Evolutionary conservation across 2,797 vertebrate species (phyloP).

Genomic region (Cephalopachus bancanus): DNA sequence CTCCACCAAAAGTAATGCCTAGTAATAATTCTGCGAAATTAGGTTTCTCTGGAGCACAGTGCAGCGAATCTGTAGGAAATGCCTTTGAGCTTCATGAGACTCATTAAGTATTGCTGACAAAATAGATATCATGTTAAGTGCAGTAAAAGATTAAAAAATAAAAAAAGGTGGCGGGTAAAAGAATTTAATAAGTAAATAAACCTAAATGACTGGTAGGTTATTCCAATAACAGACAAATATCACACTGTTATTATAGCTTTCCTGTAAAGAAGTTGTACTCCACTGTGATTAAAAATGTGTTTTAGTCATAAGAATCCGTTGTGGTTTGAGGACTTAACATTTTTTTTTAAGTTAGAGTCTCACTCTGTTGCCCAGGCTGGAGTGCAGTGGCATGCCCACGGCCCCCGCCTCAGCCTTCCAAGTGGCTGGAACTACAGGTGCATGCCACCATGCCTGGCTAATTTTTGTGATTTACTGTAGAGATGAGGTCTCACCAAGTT

Average conservation of each 20-base stretch:
- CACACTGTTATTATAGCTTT: fast-evolving
- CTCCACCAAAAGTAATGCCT: neutral
- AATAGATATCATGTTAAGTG: neutral
- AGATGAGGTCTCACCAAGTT: no score
- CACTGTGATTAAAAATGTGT: no score
- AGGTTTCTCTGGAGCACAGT: neutral
- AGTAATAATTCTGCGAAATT: neutral
- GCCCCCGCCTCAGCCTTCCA: no score
- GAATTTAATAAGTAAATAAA: fast-evolving
- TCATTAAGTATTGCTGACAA: neutral
- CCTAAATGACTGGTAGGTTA: neutral
- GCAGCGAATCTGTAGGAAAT: neutral
- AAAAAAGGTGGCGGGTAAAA: neutral
- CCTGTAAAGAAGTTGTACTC: neutral
- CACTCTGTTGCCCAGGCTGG: no score
- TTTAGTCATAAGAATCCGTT: no score
- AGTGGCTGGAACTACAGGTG: no score
- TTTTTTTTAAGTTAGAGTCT: no score
- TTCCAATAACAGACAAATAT: fast-evolving
- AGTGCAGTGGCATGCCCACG: no score
- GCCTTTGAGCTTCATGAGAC: neutral
- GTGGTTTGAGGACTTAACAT: fast-evolving
- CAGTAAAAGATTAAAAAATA: neutral
- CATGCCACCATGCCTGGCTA: no score
- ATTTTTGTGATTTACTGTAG: no score